phyloP scores from a whole-genome alignment of 2,888 invertebrate species.

The Mythimna lalbum region DNA sequence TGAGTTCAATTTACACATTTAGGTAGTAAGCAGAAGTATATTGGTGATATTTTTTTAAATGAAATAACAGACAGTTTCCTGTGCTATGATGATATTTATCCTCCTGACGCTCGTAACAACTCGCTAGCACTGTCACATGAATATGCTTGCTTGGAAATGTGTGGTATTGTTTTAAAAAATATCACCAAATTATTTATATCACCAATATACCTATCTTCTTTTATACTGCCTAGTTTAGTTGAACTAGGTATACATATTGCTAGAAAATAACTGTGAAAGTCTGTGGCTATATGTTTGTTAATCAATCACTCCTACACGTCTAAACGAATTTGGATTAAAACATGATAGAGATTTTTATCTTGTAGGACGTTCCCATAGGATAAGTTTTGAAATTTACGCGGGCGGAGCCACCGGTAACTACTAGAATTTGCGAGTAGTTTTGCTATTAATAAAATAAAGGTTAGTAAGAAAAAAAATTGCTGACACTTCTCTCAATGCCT shows the following conservation, averaged over 20 bases:
- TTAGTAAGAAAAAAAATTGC: neutral
- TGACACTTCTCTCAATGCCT: constrained; percentile 3
- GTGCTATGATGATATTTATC: no score
- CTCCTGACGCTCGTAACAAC: no score
- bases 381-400: neutral
- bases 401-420: neutral
- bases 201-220: no score
- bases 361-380: neutral
- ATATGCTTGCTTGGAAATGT: no score
- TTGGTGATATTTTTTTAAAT: no score
- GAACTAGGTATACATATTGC: no score
- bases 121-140: no score
- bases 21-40: no score
- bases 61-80: no score
- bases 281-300: neutral
- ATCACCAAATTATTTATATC: no score
- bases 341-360: neutral
- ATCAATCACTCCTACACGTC: neutral
- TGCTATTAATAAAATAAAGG: neutral
- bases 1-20: neutral
- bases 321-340: neutral
- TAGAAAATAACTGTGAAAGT: neutral
- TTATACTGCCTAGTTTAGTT: no score
- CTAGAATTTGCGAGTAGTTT: neutral
- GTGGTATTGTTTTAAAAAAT: no score